Conservation (phyloP, 2,797 vertebrate genomes). For the Gallinago stenura region DNA sequence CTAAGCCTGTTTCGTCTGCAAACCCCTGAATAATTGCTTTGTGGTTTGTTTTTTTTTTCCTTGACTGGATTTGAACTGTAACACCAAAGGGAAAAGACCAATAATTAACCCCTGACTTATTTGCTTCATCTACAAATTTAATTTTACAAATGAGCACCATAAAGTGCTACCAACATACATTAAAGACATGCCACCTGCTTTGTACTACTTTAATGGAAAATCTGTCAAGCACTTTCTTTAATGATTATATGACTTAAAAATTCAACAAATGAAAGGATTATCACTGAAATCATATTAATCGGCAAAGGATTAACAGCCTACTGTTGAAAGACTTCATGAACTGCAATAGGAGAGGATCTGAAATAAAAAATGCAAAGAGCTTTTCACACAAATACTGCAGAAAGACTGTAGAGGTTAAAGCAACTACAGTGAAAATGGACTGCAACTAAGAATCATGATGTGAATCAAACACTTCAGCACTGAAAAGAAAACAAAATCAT, state of each 20-base stretch:
- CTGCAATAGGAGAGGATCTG: conserved; percentile 52
- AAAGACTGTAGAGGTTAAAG: conserved; percentile 35
- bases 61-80: not conserved
- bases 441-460: not conserved
- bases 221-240: conserved; percentile 62
- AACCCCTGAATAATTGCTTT: not conserved
- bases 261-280: conserved; percentile 76
- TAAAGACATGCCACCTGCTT: conserved; percentile 50
- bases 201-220: conserved; percentile 63
- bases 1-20: not conserved
- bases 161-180: conserved; percentile 25
- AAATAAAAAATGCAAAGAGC: conserved; percentile 50
- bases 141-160: conserved; percentile 51
- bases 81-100: not conserved
- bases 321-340: conserved; percentile 70
- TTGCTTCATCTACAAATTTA: conserved; percentile 31
- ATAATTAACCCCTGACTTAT: not conserved
- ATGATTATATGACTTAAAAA: conserved; percentile 67
- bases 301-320: conserved; percentile 72
- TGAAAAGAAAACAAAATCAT: conserved; percentile 2
- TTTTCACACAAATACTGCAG: conserved; percentile 42
- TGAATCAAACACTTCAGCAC: not conserved
- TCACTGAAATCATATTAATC: conserved; percentile 68
- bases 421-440: conserved; percentile 28
- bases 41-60: not conserved